Base-by-base conservation (phyloP, 2,888 invertebrate genomes). In the Linyphia triangularis region DNA sequence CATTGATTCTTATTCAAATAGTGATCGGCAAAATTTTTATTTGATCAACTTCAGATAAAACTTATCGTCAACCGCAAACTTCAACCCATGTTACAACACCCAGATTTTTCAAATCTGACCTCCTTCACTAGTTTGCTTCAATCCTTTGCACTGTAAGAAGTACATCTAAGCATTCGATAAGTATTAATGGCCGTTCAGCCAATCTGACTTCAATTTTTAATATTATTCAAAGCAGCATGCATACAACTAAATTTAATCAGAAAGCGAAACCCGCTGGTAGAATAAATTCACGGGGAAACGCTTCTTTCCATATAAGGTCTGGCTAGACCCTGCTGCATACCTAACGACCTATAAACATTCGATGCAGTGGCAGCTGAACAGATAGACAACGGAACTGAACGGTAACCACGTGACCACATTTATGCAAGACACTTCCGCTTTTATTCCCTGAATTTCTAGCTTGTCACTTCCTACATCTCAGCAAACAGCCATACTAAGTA, bases 301-400 rank as follows among this genome's bases (percentile, higher is more conserved):
- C 30, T 59, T 37, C 69, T 81, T 59, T 37, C 81, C 81, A 81
- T 57, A 81, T 81, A 81, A 59, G 81, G 81, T 59, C 33, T 59
- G 81, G n/a, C 81, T 67, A 33, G 69, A 79, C 16, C 30, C 51
- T 37, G 19, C 16, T 57, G 59, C 22, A 77, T 77, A 26, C 43
- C 6, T 26, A 63, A 57, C 57, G 37, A 33, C 37, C 57, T 16
- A 33, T 37, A 81, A 81, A 70, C 69, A 59, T 81, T 59, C 81
- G 37, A 33, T 28, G 51, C 51, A 16, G 13, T 19, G 40, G 30
- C 79, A 81, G 81, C 70, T 70, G 70, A 81, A 69, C 67, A 40
- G 59, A 61, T 24, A 75, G 37, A 61, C 69, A 69, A 59, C 81
- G 81, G 81, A 81, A 81, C 57, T 81, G 7, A 22, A 30, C 16